These are phyloP conservation scores for Proctacanthus coquilletti DNA, from an alignment of 1,140 invertebrate genomes.

Conservation along the genomic window DNA sequence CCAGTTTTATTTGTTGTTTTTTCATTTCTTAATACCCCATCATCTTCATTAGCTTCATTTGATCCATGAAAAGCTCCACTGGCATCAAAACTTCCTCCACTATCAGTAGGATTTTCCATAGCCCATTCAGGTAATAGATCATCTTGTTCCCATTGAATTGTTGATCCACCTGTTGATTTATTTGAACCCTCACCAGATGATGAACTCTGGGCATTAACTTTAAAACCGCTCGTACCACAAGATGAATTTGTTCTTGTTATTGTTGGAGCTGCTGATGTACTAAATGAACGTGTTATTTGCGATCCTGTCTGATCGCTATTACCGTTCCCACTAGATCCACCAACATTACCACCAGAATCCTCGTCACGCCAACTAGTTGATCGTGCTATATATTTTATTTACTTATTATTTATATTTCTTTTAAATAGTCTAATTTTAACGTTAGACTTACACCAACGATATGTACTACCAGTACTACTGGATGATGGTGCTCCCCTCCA, in stretches of 20 bases:
- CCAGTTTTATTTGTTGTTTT: background rate
- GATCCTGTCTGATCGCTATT: slow-evolving; percentile 17
- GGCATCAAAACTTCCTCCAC: slow-evolving; percentile 72
- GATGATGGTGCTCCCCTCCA: slow-evolving; percentile 4
- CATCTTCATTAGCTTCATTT: slow-evolving; percentile 15
- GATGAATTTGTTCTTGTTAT: slow-evolving; percentile 5
- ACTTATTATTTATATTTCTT: no score
- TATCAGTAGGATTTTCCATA: slow-evolving; percentile 55
- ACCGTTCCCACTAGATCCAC: slow-evolving; percentile 15
- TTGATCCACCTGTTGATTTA: background rate
- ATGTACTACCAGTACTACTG: background rate
- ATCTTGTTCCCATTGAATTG: slow-evolving; percentile 21
- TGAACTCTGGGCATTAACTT: slow-evolving; percentile 5
- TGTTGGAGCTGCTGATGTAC: background rate
- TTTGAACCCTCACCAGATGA: background rate
- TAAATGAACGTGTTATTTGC: background rate
- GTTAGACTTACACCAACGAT: slow-evolving; percentile 21
- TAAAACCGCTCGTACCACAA: slow-evolving; percentile 6
- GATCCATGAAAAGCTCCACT: slow-evolving; percentile 66
- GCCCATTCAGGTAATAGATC: slow-evolving; percentile 63
- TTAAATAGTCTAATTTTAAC: no score
- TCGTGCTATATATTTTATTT: slow-evolving; percentile 20
- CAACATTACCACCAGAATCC: slow-evolving; percentile 19
- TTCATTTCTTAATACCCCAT: background rate
- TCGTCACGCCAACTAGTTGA: slow-evolving; percentile 50